phyloP scores from a whole-genome alignment of 2,113 vertebrate genomes.

The Phaethornis superciliosus region DNA sequence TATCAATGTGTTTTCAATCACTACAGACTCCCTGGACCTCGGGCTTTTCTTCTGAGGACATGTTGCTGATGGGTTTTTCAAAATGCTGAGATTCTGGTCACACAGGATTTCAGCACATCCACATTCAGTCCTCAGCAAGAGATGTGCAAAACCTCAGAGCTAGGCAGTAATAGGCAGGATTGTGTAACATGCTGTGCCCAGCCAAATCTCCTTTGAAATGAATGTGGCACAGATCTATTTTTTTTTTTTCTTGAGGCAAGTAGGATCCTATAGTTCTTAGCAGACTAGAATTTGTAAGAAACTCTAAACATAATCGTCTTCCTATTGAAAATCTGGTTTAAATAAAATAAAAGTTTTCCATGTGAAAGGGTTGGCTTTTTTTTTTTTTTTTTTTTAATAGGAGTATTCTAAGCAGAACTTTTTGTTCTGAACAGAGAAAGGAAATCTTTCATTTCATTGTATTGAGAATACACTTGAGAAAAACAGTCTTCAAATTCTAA shows the following conservation, averaged over 20 bases:
- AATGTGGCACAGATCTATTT: not conserved
- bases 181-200: not conserved
- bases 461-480: not conserved
- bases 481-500: not conserved
- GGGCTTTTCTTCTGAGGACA: not conserved
- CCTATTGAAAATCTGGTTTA: slow-evolving; percentile 50
- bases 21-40: not conserved
- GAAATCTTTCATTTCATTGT: slow-evolving; percentile 42
- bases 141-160: not conserved
- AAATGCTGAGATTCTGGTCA: not conserved
- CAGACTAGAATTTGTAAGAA: not conserved
- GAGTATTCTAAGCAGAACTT: slow-evolving; percentile 5
- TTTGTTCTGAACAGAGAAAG: slow-evolving; percentile 32
- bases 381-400: not conserved
- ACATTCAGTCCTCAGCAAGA: not conserved
- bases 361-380: not conserved
- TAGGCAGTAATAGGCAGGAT: not conserved
- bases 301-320: not conserved
- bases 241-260: not conserved
- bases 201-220: not conserved
- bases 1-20: not conserved
- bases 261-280: not conserved
- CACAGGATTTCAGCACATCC: not conserved
- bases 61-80: not conserved
- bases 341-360: slow-evolving; percentile 28